A percentile compares a stretch with the other conserved stretches of the same genome.
Conservation (phyloP, 35 echinoderm and acorn worm genomes). For the Nesometra sesokonis region DNA sequence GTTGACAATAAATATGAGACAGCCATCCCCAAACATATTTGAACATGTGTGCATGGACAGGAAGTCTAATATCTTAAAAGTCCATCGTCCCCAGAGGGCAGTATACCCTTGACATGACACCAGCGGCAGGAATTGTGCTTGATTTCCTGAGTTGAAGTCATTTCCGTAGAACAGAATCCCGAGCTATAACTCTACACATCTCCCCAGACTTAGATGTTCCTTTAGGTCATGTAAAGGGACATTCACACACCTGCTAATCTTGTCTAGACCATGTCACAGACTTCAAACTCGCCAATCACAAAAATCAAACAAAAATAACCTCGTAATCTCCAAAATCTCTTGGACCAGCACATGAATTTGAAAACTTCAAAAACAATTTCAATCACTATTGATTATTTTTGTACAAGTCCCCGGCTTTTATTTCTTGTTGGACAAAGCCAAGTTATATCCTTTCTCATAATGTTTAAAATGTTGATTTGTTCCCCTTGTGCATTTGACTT, state of each 20-base stretch:
- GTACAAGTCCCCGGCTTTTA: background rate
- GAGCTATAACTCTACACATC: background rate
- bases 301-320: background rate
- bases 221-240: background rate
- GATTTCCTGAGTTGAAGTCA: background rate
- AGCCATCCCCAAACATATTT: background rate
- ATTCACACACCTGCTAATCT: background rate
- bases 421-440: background rate
- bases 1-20: background rate
- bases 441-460: background rate
- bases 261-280: background rate
- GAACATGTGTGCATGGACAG: background rate
- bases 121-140: background rate
- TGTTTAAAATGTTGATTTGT: background rate
- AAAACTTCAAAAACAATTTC: background rate
- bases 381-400: background rate
- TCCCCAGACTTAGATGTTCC: background rate
- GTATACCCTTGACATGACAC: background rate
- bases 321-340: background rate
- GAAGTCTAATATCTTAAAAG: background rate
- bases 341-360: background rate
- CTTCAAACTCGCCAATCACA: background rate
- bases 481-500: background rate
- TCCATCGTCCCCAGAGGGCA: background rate
- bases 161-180: background rate